These are phyloP conservation scores for Phaenicophaeus curvirostris DNA, from an alignment of 2,797 vertebrate species.

Conservation along the genomic window DNA sequence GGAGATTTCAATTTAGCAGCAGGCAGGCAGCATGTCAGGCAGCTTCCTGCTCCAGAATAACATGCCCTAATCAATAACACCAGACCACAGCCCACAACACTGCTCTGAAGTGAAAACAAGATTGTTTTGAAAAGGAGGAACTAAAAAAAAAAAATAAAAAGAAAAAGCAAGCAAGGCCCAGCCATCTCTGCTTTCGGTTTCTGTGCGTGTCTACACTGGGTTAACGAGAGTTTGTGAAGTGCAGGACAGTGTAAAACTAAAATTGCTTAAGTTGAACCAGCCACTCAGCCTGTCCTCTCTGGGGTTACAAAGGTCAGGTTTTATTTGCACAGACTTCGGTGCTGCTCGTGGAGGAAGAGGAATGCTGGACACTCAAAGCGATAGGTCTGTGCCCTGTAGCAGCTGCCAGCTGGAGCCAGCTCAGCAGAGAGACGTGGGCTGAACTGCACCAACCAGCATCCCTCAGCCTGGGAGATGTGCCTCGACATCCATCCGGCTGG, in stretches of 20 bases:
- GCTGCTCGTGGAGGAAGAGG: neutral
- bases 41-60: constrained; percentile 19
- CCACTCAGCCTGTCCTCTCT: neutral
- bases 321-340: neutral
- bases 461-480: accelerated
- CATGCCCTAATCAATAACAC: constrained; percentile 20
- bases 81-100: neutral
- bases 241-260: neutral
- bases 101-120: neutral
- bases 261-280: neutral
- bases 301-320: neutral
- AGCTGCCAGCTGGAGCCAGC: neutral
- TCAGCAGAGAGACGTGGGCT: neutral
- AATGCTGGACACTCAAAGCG: neutral
- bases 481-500: neutral
- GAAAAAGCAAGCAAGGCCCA: accelerated
- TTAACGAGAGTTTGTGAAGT: neutral
- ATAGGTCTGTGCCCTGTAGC: neutral
- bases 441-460: neutral
- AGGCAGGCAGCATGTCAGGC: constrained; percentile 35
- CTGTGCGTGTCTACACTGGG: accelerated
- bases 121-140: neutral
- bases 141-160: neutral
- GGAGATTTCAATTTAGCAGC: constrained; percentile 50
- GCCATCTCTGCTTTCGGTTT: neutral